Conservation (phyloP, 2,797 vertebrate species). For the Acrossocheilus fasciatus region DNA sequence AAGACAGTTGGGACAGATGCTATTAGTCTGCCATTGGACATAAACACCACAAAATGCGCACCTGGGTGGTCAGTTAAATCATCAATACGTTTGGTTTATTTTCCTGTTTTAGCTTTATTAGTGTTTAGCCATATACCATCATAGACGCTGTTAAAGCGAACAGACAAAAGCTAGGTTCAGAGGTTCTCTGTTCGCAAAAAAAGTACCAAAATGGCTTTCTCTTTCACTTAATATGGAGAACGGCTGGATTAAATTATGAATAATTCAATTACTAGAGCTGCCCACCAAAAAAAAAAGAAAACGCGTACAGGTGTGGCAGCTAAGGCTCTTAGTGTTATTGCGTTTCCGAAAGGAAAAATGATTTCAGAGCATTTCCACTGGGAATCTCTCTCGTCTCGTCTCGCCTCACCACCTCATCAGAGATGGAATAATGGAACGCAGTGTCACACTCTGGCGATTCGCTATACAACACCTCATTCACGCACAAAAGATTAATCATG, state of each 20-base stretch:
- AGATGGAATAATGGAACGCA: conserved; percentile 43
- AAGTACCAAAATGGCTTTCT: conserved; percentile 8
- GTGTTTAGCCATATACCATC: neutral
- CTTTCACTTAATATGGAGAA: conserved; percentile 29
- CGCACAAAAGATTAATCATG: conserved; percentile 36
- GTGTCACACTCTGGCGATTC: conserved; percentile 4
- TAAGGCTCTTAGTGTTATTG: conserved; percentile 49
- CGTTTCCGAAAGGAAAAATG: conserved; percentile 31
- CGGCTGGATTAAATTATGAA: conserved; percentile 52
- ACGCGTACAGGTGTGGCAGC: conserved; percentile 38
- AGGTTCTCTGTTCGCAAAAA: neutral
- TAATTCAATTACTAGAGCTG: conserved; percentile 50
- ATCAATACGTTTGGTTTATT: neutral
- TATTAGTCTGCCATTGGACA: neutral
- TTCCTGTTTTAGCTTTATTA: neutral
- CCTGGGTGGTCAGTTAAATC: neutral
- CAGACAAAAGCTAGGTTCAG: neutral
- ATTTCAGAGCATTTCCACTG: conserved; percentile 39
- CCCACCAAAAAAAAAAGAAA: neutral
- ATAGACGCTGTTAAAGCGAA: neutral
- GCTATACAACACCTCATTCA: conserved; percentile 30
- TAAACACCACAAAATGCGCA: neutral
- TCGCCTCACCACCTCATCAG: conserved; percentile 27
- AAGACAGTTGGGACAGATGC: neutral
- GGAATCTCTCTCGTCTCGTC: conserved; percentile 33